phyloP scores from a whole-genome alignment of 2,113 vertebrate genomes.

The Chaetura pelagica region DNA sequence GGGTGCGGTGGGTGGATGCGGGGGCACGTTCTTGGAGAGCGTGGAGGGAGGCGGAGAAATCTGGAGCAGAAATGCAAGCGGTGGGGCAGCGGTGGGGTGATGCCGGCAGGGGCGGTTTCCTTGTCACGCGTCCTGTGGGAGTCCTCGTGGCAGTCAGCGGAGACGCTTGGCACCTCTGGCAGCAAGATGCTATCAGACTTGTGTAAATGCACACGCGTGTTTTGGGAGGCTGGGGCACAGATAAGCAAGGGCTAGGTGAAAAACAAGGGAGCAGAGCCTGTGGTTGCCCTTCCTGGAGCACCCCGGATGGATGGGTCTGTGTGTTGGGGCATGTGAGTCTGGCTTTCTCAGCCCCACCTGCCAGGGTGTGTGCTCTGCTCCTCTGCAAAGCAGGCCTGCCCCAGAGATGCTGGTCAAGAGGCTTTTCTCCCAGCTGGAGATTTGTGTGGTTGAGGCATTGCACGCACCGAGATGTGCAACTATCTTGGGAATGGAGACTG shows the following conservation, averaged over 20 bases:
- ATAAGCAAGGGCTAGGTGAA: neutral
- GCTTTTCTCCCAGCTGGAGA: neutral
- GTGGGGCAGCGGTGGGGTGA: neutral
- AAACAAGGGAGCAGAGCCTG: neutral
- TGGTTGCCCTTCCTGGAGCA: neutral
- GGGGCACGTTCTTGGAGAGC: neutral
- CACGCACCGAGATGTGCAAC: fast-evolving
- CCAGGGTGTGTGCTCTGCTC: neutral
- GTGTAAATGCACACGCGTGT: fast-evolving
- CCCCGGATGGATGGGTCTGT: neutral
- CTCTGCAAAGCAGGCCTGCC: neutral
- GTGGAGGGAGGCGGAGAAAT: neutral
- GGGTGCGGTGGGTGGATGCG: neutral
- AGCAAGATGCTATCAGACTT: neutral
- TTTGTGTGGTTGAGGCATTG: neutral
- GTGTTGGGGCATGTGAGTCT: neutral
- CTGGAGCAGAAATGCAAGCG: neutral
- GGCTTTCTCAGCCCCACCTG: neutral
- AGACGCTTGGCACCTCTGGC: neutral
- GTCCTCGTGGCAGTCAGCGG: too few relatives aligned
- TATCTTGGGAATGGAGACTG: neutral
- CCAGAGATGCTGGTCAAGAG: neutral
- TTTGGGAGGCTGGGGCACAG: neutral
- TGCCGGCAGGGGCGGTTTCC: neutral
- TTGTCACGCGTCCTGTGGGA: neutral